These are phyloP conservation scores for Strix occidentalis DNA, from an alignment of 2,797 vertebrate genomes.

Conservation along the genomic window DNA sequence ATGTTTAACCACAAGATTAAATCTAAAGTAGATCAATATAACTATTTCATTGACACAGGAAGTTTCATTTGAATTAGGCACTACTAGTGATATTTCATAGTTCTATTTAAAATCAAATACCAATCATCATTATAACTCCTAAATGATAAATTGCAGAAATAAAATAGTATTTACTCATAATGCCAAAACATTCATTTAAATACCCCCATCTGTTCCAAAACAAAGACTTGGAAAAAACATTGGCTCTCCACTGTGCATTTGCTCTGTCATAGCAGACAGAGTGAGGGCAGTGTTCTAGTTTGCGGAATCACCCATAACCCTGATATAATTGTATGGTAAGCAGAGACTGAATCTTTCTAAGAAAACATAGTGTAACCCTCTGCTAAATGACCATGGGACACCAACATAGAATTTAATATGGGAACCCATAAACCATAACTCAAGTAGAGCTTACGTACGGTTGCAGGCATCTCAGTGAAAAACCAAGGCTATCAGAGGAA, in stretches of 20 bases:
- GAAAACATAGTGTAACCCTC: background rate
- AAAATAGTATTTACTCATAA: background rate
- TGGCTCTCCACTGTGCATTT: background rate
- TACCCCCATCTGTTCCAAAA: background rate
- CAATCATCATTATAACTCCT: background rate
- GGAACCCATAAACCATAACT: background rate
- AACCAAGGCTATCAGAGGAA: background rate
- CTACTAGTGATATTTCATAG: background rate
- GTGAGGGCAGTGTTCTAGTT: background rate
- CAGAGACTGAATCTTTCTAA: background rate
- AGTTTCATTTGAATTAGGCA: background rate
- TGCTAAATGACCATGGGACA: background rate
- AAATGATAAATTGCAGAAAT: background rate
- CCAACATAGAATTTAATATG: background rate
- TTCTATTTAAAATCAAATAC: background rate
- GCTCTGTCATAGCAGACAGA: background rate
- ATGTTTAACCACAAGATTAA: background rate
- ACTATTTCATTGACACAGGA: background rate
- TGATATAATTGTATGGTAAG: too few relatives aligned
- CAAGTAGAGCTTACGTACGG: background rate
- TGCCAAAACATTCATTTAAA: background rate
- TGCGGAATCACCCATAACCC: background rate
- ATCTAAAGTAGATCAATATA: background rate
- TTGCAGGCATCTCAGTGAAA: background rate
- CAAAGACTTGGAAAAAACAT: background rate